A percentile compares a stretch with the other conserved stretches of the same genome.
phyloP scores from a whole-genome alignment of 2,797 vertebrate species.

The Syndactyla subalaris region DNA sequence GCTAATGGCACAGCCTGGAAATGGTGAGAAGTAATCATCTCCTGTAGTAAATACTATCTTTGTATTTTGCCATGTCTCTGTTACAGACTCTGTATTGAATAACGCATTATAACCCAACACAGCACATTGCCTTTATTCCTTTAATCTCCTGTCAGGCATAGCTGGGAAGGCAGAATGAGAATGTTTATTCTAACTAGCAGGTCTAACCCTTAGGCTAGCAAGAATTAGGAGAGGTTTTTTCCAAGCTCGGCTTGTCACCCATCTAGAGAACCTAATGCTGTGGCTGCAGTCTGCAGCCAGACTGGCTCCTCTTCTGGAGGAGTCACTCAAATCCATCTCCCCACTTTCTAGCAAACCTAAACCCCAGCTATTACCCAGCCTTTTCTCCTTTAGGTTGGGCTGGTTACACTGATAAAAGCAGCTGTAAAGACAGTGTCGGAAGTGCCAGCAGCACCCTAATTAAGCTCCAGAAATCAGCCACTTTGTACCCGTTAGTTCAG shows the following conservation, averaged over 20 bases:
- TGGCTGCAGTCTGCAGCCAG: rapidly evolving
- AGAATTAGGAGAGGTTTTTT: neutral
- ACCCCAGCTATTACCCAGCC: neutral
- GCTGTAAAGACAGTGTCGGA: neutral
- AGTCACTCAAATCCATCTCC: neutral
- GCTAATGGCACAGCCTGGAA: neutral
- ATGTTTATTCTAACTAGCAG: neutral
- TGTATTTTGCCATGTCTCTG: neutral
- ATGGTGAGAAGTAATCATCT: neutral
- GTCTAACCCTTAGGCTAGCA: neutral
- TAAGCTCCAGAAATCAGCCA: neutral
- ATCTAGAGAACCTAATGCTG: neutral
- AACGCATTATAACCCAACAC: rapidly evolving
- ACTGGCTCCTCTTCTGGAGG: neutral
- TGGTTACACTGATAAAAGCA: neutral
- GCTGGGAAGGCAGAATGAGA: neutral
- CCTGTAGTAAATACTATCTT: neutral
- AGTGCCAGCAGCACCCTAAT: neutral
- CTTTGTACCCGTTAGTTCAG: neutral
- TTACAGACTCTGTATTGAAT: neutral
- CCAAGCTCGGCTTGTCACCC: neutral
- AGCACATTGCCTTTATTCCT: neutral
- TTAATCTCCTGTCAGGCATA: neutral
- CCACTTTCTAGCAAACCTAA: neutral
- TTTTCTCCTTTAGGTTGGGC: neutral